Conservation (phyloP, 2,797 vertebrate species). For the Phyllotis vaccarum region DNA sequence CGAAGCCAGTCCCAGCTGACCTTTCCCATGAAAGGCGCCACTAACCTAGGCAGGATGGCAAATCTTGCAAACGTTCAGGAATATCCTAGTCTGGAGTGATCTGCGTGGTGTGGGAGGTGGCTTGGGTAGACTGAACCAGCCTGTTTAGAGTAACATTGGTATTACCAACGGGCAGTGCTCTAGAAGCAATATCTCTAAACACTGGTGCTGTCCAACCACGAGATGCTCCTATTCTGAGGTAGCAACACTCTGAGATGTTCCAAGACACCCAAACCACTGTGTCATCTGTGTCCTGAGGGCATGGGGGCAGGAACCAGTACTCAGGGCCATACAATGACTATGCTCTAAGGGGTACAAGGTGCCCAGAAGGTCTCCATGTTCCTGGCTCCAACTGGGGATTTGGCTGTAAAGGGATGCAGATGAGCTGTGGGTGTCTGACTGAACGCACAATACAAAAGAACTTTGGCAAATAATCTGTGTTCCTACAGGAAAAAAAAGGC, state of each 20-base stretch:
- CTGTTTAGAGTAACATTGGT: not conserved
- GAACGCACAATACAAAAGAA: not conserved
- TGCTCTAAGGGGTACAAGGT: not conserved
- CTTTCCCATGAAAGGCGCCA: not conserved
- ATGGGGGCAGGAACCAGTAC: not conserved
- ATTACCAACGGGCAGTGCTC: not conserved
- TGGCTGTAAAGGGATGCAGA: slow-evolving; percentile 41
- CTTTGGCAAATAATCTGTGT: slow-evolving; percentile 52
- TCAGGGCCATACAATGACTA: not conserved
- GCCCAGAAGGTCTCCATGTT: not conserved
- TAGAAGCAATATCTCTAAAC: not conserved
- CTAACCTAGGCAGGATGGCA: not conserved
- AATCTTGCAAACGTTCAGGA: not conserved
- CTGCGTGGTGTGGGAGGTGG: not conserved
- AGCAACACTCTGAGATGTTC: not conserved
- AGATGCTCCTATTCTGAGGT: not conserved
- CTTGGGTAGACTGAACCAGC: not conserved
- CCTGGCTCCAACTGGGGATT: slow-evolving; percentile 27
- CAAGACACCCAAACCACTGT: not conserved
- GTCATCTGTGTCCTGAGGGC: not conserved
- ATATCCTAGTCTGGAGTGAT: not conserved
- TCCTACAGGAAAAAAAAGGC: not conserved
- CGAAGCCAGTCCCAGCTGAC: not conserved
- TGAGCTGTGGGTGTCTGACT: not conserved
- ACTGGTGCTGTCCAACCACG: not conserved